phyloP scores from a whole-genome alignment of 2,888 invertebrate genomes.

The Eristalis tenax region DNA sequence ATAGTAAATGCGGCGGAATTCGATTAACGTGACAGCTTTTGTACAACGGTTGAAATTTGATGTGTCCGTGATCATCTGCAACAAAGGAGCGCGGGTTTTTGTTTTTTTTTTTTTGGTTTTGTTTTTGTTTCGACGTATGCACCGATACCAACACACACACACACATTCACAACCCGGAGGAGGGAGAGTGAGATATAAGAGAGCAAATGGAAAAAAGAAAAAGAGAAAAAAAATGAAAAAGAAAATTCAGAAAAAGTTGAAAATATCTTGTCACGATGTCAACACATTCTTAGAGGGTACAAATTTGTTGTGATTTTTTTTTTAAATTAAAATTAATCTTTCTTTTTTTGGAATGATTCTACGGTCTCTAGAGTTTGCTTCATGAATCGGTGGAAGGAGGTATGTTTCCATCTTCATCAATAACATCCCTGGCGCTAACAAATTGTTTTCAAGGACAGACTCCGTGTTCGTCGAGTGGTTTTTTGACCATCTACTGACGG shows the following conservation, averaged over 20 bases:
- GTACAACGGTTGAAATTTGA: slow-evolving; percentile 88
- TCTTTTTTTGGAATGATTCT: too few relatives aligned
- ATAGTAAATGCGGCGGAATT: slow-evolving; percentile 86
- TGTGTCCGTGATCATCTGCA: slow-evolving; percentile 84
- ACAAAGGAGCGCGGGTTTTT: slow-evolving; percentile 49
- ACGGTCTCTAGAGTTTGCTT: too few relatives aligned
- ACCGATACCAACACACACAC: slow-evolving; percentile 38
- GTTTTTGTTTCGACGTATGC: slow-evolving; percentile 51
- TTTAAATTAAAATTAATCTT: too few relatives aligned
- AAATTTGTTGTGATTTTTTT: background rate
- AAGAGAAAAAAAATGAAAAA: slow-evolving; percentile 14
- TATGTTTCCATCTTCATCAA: too few relatives aligned
- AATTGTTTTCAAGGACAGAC: too few relatives aligned
- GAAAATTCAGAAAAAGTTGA: slow-evolving; percentile 4
- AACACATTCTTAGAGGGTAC: slow-evolving; percentile 10
- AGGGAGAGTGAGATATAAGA: slow-evolving; percentile 48
- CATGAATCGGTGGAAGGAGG: too few relatives aligned
- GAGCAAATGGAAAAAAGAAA: slow-evolving; percentile 68
- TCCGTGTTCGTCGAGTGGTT: too few relatives aligned
- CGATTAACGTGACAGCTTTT: slow-evolving; percentile 88
- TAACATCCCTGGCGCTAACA: too few relatives aligned
- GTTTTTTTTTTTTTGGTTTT: slow-evolving; percentile 72
- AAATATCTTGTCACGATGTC: slow-evolving; percentile 21
- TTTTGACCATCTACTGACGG: too few relatives aligned
- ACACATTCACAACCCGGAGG: slow-evolving; percentile 49